Conservation (phyloP, 2,797 vertebrate species). For the Enteromius fasciolatus region DNA sequence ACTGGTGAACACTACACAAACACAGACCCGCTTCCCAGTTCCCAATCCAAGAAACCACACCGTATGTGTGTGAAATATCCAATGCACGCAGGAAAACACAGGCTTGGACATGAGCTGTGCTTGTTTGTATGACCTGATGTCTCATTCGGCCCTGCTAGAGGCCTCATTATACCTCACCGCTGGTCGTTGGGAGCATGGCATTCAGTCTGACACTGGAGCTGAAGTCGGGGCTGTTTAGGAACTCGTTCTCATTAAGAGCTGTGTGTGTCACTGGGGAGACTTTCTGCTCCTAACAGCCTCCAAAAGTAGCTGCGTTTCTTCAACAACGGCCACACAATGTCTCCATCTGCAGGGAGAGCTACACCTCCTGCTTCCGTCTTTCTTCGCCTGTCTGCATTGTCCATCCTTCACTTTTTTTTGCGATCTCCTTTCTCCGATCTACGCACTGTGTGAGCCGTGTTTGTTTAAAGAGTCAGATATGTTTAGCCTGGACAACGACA, state of each 20-base stretch:
- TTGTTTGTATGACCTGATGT: conserved; percentile 52
- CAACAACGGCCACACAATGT: conserved; percentile 37
- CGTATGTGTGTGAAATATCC: conserved; percentile 4
- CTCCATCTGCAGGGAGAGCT: conserved; percentile 44
- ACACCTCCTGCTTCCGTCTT: conserved; percentile 31
- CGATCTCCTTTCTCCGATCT: conserved; percentile 5
- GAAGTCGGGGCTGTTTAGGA: conserved; percentile 39
- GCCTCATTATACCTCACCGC: conserved; percentile 51
- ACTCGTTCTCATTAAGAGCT: conserved; percentile 57
- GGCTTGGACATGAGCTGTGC: conserved; percentile 32
- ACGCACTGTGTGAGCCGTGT: neutral
- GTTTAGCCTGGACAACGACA: conserved; percentile 22
- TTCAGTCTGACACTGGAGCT: conserved; percentile 36
- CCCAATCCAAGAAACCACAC: conserved; percentile 6
- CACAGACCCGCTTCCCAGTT: neutral
- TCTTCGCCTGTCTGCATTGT: conserved; percentile 8
- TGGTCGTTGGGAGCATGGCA: conserved; percentile 46
- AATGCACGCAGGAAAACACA: conserved; percentile 18
- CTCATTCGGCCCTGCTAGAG: conserved; percentile 48
- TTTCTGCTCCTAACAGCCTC: conserved; percentile 42
- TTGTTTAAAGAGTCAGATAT: conserved; percentile 29
- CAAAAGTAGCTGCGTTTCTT: conserved; percentile 40
- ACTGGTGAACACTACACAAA: conserved; percentile 23
- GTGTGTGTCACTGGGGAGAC: conserved; percentile 46
- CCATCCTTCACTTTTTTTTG: neutral